Percentiles rank a stretch among this genome's conserved stretches.
Conservation (phyloP, 1,140 invertebrate species). For the Rhagoletis zephyria region DNA sequence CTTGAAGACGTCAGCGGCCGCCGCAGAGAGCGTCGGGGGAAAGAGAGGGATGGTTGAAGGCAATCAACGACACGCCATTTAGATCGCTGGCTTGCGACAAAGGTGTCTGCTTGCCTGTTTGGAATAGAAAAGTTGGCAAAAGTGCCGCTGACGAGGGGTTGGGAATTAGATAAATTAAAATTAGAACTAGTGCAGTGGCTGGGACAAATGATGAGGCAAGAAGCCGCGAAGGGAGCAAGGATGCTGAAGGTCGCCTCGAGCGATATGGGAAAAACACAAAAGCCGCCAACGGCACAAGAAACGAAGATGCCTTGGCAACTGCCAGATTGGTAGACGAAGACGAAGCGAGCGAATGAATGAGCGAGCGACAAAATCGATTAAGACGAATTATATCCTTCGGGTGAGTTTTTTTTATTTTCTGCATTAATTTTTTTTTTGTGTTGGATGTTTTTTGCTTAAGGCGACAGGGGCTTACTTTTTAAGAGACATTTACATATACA, state of each 20-base stretch:
- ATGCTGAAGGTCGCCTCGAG: constrained; percentile 27
- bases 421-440: not conserved
- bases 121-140: constrained; percentile 58
- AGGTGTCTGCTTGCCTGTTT: constrained; percentile 57
- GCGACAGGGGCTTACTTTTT: not conserved
- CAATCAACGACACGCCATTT: not conserved
- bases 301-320: constrained; percentile 20
- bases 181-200: constrained; percentile 68
- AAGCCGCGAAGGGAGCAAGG: not conserved
- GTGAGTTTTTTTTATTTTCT: not conserved
- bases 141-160: constrained; percentile 33
- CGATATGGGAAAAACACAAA: constrained; percentile 55
- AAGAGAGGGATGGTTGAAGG: not conserved
- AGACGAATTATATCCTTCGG: constrained; percentile 47
- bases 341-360: not conserved
- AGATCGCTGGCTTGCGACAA: constrained; percentile 56
- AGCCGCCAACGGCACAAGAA: not conserved
- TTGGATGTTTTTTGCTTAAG: constrained; percentile 17
- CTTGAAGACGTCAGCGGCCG: constrained; percentile 19
- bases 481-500: not conserved
- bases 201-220: constrained; percentile 42
- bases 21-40: not conserved
- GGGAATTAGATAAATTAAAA: constrained; percentile 65
- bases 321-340: constrained; percentile 17
- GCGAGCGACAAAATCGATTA: constrained; percentile 52